Evolutionary conservation across 1,140 invertebrate species (phyloP).

Genomic region (Euwallacea similis): DNA sequence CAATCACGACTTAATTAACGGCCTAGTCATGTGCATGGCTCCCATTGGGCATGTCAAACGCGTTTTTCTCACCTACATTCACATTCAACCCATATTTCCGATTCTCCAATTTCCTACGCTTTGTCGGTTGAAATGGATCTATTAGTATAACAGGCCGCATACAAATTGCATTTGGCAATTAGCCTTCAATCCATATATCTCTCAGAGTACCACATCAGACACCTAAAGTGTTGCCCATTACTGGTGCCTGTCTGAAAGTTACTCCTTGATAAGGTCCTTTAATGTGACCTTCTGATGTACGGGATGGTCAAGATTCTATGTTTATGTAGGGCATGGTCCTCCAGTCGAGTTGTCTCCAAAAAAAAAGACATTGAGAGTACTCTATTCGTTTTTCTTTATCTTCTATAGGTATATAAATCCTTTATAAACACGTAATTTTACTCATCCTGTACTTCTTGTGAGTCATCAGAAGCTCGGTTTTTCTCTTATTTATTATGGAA

Average conservation of each 20-base stretch:
- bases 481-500: too few species aligned
- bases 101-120: slow-evolving; percentile 8
- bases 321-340: too few species aligned
- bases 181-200: slow-evolving; percentile 8
- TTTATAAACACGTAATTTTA: too few species aligned
- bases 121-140: slow-evolving; percentile 21
- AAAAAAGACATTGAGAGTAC: too few species aligned
- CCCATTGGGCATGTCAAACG: background rate
- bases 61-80: background rate
- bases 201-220: slow-evolving; percentile 13
- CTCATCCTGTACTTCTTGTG: too few species aligned
- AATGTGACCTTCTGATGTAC: too few species aligned
- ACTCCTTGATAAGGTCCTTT: too few species aligned
- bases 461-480: too few species aligned
- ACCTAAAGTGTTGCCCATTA: slow-evolving; percentile 2
- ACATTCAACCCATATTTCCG: slow-evolving; percentile 5
- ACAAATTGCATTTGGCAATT: slow-evolving; percentile 23
- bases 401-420: background rate
- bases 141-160: slow-evolving; percentile 16
- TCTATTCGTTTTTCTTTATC: background rate
- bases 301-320: too few species aligned
- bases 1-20: too few species aligned
- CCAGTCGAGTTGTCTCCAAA: too few species aligned
- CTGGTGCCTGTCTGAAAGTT: background rate
- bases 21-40: too few species aligned